These are phyloP conservation scores for Melanotus villosus DNA, from an alignment of 2,888 invertebrate genomes.

Conservation along the genomic window DNA sequence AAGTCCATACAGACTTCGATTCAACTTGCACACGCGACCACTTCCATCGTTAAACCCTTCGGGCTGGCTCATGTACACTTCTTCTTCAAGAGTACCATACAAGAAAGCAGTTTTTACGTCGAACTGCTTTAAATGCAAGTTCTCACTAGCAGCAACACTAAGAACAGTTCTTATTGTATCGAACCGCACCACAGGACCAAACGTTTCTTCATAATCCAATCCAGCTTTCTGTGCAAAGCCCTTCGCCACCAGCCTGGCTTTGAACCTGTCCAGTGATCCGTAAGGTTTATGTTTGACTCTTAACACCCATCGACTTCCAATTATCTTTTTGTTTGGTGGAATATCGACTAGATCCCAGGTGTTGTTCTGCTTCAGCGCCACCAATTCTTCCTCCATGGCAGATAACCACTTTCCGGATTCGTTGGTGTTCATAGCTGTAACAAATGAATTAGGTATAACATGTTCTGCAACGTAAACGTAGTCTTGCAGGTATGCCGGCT, in stretches of 20 bases:
- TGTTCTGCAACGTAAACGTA: constrained; percentile 12
- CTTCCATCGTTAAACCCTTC: no score
- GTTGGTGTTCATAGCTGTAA: neutral
- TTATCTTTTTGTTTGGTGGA: neutral
- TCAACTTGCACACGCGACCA: no score
- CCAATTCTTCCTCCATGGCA: neutral
- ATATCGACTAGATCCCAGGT: neutral
- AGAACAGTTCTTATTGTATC: no score
- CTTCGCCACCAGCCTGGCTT: no score
- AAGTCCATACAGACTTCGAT: no score
- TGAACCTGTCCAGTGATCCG: constrained; percentile 29
- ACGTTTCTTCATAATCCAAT: constrained; percentile 57
- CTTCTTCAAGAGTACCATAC: no score
- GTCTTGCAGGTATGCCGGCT: constrained; percentile 1
- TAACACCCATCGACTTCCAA: neutral
- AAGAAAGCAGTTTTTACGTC: no score
- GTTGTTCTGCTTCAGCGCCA: neutral
- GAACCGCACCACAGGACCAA: no score
- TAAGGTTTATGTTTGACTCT: neutral
- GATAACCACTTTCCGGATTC: neutral
- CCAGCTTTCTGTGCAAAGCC: constrained; percentile 53
- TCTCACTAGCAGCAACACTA: no score
- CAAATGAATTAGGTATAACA: neutral
- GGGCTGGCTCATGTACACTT: no score
- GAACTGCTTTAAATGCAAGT: no score